phyloP scores from a whole-genome alignment of 2,888 invertebrate genomes.

The Eupithecia vulgata region DNA sequence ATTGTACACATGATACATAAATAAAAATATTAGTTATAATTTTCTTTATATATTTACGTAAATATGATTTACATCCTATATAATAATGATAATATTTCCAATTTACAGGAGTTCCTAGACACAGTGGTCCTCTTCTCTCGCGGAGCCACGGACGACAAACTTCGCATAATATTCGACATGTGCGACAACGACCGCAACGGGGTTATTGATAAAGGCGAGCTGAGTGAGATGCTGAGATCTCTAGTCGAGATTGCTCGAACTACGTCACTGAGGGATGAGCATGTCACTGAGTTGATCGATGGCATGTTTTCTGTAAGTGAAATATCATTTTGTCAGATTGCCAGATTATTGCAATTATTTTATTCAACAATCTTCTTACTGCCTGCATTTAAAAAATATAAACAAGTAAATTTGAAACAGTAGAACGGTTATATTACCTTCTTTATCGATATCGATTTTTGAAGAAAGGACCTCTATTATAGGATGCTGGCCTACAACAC shows the following conservation, averaged over 20 bases:
- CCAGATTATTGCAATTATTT: too few species aligned
- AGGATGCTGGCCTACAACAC: constrained; percentile 95
- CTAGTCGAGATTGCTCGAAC: constrained; percentile 96
- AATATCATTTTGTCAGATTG: too few species aligned
- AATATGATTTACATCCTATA: too few species aligned
- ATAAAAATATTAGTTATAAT: too few species aligned
- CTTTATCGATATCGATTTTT: too few species aligned
- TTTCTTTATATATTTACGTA: too few species aligned
- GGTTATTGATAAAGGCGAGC: constrained; percentile 95
- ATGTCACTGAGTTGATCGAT: constrained; percentile 95
- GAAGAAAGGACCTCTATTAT: neutral
- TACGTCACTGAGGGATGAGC: constrained; percentile 94
- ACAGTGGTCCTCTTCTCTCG: constrained; percentile 96
- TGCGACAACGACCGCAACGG: constrained; percentile 97
- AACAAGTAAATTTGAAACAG: too few species aligned
- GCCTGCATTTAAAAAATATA: too few species aligned
- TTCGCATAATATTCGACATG: constrained; percentile 98
- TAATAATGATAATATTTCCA: too few species aligned
- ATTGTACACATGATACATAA: too few species aligned
- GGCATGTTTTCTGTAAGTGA: constrained; percentile 93
- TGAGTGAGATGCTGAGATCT: constrained; percentile 96
- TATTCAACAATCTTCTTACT: too few species aligned
- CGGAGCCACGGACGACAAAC: constrained; percentile 96
- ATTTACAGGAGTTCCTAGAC: constrained; percentile 96
- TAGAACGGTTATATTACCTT: too few species aligned